Percentiles rank a stretch among this genome's conserved stretches.
Evolutionary conservation across 2,113 vertebrate genomes (phyloP).

Genomic region (Antechinus stuartii): DNA sequence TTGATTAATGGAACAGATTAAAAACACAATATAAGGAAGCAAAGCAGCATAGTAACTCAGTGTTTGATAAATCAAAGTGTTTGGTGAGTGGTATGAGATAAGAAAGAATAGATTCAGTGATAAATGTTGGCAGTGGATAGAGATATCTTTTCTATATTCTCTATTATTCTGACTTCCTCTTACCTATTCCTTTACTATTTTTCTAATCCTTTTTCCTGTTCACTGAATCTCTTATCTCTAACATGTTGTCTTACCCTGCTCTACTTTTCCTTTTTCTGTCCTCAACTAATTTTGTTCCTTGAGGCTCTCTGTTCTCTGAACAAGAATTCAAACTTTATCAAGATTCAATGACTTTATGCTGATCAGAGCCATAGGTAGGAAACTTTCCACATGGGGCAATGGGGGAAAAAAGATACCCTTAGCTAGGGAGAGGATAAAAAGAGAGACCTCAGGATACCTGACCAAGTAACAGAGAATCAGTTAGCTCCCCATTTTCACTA

Average conservation of each 20-base stretch:
- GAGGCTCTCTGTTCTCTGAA: neutral
- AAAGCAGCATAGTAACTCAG: too few relatives aligned
- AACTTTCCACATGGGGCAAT: neutral
- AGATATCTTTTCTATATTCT: neutral
- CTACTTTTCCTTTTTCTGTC: neutral
- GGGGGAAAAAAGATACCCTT: neutral
- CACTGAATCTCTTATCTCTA: neutral
- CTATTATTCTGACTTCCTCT: neutral
- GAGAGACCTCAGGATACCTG: neutral
- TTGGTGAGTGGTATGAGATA: neutral
- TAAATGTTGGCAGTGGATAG: neutral
- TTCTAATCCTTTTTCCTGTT: neutral
- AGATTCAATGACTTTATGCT: neutral
- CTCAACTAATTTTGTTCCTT: neutral
- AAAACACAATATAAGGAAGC: too few relatives aligned
- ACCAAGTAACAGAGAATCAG: neutral
- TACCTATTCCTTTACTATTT: neutral
- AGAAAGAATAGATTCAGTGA: neutral
- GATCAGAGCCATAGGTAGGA: neutral
- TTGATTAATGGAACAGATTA: neutral
- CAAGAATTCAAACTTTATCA: neutral
- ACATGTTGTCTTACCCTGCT: neutral
- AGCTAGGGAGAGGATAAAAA: neutral
- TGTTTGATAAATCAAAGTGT: too few relatives aligned
- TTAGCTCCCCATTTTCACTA: neutral